A percentile compares a stretch with the other conserved stretches of the same genome.
Conservation (phyloP, 2,113 vertebrate genomes). For the Dolichotis patagonum region DNA sequence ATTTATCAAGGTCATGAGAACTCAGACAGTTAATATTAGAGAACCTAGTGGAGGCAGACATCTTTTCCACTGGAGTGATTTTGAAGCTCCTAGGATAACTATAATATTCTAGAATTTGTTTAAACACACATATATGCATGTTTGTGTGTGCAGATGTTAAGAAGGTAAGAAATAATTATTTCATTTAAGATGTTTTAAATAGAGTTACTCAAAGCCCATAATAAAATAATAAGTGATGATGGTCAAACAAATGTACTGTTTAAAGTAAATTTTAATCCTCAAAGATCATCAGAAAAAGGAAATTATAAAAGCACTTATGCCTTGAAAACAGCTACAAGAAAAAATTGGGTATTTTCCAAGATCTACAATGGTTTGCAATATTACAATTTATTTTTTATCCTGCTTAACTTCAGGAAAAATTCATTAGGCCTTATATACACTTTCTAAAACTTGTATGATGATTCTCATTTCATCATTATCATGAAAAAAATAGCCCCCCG, state of each 20-base stretch:
- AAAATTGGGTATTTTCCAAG: neutral
- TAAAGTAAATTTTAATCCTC: conserved; percentile 18
- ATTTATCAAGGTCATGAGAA: neutral
- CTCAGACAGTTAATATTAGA: neutral
- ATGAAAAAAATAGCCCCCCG: neutral
- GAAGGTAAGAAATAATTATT: neutral
- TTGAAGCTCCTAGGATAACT: neutral
- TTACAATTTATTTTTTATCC: conserved; percentile 49
- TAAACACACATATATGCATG: neutral
- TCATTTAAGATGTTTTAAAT: conserved; percentile 1
- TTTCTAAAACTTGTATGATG: neutral
- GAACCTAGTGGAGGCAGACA: neutral
- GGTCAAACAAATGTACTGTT: neutral
- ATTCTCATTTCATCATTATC: neutral
- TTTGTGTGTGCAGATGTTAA: neutral
- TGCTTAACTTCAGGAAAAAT: conserved; percentile 38
- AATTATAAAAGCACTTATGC: neutral
- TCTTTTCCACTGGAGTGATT: neutral
- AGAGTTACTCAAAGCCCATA: neutral
- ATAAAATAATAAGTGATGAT: neutral
- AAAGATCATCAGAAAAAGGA: conserved; percentile 10
- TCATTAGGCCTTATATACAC: neutral
- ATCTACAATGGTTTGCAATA: neutral
- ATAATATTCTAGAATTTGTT: conserved; percentile 8
- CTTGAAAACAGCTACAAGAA: neutral